Conservation (phyloP, 2,797 vertebrate genomes). For the Malacoraja senta region DNA sequence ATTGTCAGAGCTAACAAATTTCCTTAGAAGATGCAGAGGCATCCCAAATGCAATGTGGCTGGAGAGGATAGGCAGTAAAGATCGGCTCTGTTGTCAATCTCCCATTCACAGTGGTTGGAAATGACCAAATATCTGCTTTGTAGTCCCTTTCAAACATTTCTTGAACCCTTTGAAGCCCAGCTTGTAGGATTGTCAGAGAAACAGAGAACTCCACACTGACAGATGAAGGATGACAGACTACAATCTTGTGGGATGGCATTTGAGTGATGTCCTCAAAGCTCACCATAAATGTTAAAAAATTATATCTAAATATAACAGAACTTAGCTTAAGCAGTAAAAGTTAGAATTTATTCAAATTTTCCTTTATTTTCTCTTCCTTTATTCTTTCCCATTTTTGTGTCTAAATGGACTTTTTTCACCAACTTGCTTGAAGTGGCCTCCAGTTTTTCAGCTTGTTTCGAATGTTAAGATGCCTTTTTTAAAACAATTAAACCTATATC, state of each 20-base stretch:
- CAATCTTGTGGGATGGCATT: neutral
- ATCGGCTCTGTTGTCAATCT: neutral
- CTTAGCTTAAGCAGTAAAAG: neutral
- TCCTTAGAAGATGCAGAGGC: neutral
- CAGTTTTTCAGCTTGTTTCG: neutral
- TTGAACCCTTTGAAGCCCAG: neutral
- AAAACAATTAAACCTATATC: neutral
- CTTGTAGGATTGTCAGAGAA: neutral
- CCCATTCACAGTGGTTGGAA: neutral
- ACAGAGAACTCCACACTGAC: neutral
- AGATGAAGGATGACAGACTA: neutral
- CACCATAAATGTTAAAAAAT: neutral
- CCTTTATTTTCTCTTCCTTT: neutral
- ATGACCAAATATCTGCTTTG: neutral
- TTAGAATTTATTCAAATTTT: neutral
- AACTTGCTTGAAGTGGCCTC: neutral
- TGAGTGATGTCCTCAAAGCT: neutral
- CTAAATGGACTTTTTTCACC: neutral
- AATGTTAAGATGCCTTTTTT: neutral
- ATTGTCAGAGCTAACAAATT: neutral
- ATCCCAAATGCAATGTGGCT: neutral
- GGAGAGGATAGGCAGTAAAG: neutral
- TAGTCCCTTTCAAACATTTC: neutral
- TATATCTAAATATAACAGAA: neutral
- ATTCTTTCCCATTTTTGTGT: neutral